These are phyloP conservation scores for Gallinago solitaria DNA, from an alignment of 2,797 vertebrate species.

Conservation along the genomic window DNA sequence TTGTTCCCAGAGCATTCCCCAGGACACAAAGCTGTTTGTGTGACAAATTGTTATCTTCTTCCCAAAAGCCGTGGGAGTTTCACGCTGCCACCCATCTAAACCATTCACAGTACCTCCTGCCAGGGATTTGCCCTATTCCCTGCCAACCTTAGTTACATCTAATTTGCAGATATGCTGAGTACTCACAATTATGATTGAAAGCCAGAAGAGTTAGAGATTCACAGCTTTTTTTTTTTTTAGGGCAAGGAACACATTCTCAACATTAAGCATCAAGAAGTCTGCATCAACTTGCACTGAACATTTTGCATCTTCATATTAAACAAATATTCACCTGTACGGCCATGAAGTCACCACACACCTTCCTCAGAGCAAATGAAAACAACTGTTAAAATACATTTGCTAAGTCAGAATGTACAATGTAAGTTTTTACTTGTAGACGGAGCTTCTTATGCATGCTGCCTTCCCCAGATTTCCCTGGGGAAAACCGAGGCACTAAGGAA, in stretches of 20 bases:
- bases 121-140: background rate
- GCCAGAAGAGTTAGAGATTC: background rate
- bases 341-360: background rate
- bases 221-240: background rate
- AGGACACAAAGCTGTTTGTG: background rate
- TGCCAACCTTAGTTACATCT: background rate
- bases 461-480: background rate
- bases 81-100: background rate
- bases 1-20: background rate
- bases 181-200: background rate
- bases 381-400: background rate
- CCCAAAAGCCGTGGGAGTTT: slow-evolving; percentile 20
- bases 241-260: background rate
- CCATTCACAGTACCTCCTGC: background rate
- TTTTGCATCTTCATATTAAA: background rate
- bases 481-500: background rate
- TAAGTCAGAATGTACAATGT: background rate
- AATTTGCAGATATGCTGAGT: background rate
- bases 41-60: background rate
- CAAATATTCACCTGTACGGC: background rate
- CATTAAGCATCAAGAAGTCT: background rate
- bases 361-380: background rate
- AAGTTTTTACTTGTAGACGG: background rate
- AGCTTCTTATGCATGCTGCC: background rate
- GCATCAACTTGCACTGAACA: background rate